Evolutionary conservation across 2,113 vertebrate genomes (phyloP).

Genomic region (Podarcis muralis): DNA sequence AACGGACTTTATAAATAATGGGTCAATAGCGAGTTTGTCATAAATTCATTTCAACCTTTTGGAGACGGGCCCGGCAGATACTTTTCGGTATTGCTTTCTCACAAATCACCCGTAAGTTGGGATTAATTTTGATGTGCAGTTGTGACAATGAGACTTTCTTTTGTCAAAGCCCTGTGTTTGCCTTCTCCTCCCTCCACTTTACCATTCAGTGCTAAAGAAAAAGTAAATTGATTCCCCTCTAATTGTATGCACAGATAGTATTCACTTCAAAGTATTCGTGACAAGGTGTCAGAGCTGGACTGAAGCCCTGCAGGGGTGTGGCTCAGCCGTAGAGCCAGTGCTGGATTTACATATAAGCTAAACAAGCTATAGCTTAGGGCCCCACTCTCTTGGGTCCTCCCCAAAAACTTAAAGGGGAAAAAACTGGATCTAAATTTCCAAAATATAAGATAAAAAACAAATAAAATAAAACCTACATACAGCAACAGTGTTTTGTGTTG

Average conservation of each 20-base stretch:
- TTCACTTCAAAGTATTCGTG: constrained; percentile 44
- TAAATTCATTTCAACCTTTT: constrained; percentile 67
- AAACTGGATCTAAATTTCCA: no score
- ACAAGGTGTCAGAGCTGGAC: background rate
- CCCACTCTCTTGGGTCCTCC: no score
- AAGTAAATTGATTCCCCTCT: constrained; percentile 47
- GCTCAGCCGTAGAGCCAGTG: no score
- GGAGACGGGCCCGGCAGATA: constrained; percentile 63
- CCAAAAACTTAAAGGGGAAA: no score
- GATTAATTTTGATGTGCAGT: constrained; percentile 58
- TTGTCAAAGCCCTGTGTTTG: constrained; percentile 14
- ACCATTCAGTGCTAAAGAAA: constrained; percentile 27
- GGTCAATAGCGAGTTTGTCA: constrained; percentile 67
- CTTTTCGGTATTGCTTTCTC: constrained; percentile 66
- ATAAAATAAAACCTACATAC: no score
- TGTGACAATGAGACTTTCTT: constrained; percentile 51
- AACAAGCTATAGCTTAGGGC: no score
- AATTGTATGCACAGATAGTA: constrained; percentile 30
- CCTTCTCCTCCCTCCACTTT: background rate
- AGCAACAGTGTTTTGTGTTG: no score
- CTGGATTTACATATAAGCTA: no score
- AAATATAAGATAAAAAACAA: no score
- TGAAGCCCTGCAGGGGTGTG: no score
- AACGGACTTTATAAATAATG: constrained; percentile 72
- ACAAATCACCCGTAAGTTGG: constrained; percentile 64